Evolutionary conservation across 2,113 vertebrate genomes (phyloP).

Genomic region (Hyla sarda): DNA sequence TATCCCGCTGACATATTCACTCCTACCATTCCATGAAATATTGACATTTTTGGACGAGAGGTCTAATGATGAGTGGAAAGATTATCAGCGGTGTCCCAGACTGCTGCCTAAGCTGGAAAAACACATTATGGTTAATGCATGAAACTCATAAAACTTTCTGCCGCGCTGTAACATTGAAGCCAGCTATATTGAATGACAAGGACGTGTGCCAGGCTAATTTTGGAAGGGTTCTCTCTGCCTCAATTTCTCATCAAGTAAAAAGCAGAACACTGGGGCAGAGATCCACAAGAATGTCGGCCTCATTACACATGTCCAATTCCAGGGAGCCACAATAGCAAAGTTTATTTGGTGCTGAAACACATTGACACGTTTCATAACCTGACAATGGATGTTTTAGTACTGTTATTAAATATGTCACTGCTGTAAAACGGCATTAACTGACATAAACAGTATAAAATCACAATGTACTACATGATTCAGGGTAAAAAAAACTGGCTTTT

Average conservation of each 20-base stretch:
- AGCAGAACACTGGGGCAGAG: slow-evolving; percentile 14
- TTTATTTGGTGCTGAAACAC: slow-evolving; percentile 54
- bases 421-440: not conserved
- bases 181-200: slow-evolving; percentile 48
- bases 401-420: slow-evolving; percentile 17
- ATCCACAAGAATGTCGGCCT: slow-evolving; percentile 39
- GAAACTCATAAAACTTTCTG: slow-evolving; percentile 46
- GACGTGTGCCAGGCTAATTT: slow-evolving; percentile 49
- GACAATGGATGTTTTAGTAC: slow-evolving; percentile 3
- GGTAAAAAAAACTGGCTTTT: not conserved
- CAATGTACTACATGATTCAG: not conserved
- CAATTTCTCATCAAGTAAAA: slow-evolving; percentile 21
- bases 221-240: slow-evolving; percentile 27
- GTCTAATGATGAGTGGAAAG: slow-evolving; percentile 40
- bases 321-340: slow-evolving; percentile 38
- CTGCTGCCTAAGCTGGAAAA: slow-evolving; percentile 51
- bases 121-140: slow-evolving; percentile 44
- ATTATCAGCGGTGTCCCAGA: slow-evolving; percentile 30
- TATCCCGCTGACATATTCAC: slow-evolving; percentile 14
- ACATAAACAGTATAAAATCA: not conserved
- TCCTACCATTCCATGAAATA: not conserved
- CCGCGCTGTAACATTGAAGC: slow-evolving; percentile 15
- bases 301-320: slow-evolving; percentile 17
- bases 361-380: slow-evolving; percentile 38
- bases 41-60: slow-evolving; percentile 31